A percentile compares a stretch with the other conserved stretches of the same genome.
Evolutionary conservation across 2,888 invertebrate genomes (phyloP).

Genomic region (Galerucella pusilla): DNA sequence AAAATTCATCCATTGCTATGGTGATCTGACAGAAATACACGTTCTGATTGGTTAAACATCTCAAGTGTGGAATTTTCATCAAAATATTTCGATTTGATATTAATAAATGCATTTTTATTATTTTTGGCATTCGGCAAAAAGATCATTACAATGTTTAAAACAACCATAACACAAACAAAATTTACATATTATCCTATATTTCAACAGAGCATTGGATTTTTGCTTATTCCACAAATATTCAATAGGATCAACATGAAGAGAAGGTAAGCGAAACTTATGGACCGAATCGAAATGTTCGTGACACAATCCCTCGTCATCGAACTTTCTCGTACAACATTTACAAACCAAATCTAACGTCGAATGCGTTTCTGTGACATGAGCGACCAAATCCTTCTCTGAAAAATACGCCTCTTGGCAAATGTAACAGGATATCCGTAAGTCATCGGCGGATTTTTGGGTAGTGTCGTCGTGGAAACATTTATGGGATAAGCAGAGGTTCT

Average conservation of each 20-base stretch:
- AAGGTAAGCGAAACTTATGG: neutral
- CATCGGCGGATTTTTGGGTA: conserved; percentile 29
- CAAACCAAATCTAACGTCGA: conserved; percentile 22
- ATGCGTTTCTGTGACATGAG: conserved; percentile 40
- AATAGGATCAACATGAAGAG: neutral
- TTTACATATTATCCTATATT: conserved; percentile 7
- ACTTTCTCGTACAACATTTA: conserved; percentile 38
- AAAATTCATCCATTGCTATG: too few relatives aligned
- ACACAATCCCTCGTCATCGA: conserved; percentile 21
- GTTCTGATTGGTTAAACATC: too few relatives aligned
- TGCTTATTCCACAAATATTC: conserved; percentile 7
- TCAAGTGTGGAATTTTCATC: too few relatives aligned
- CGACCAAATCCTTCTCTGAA: conserved; percentile 26
- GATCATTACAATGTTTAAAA: neutral
- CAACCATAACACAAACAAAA: conserved; percentile 12
- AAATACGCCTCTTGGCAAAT: conserved; percentile 42
- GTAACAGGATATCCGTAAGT: conserved; percentile 33
- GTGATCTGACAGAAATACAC: too few relatives aligned
- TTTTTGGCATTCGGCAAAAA: neutral
- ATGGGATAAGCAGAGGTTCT: conserved; percentile 34
- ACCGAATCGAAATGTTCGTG: conserved; percentile 24
- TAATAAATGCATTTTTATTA: neutral
- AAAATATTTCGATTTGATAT: too few relatives aligned
- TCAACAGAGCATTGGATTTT: neutral
- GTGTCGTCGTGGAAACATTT: conserved; percentile 38